phyloP scores from a whole-genome alignment of 2,113 vertebrate species.

The Neotoma lepida region DNA sequence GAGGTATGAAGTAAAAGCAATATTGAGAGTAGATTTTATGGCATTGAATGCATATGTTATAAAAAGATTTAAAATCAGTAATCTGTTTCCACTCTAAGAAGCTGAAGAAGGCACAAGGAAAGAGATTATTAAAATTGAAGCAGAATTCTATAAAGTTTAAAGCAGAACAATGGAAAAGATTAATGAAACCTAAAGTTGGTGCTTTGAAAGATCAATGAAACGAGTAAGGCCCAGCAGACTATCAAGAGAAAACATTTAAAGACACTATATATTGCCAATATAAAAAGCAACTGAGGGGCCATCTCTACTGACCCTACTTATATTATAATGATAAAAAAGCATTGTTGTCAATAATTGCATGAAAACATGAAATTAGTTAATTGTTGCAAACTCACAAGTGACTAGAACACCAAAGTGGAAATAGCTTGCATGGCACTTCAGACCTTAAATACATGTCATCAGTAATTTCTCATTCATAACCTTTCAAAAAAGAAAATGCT shows the following conservation, averaged over 20 bases:
- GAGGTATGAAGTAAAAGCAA: not conserved
- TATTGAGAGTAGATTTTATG: not conserved
- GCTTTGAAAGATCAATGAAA: not conserved
- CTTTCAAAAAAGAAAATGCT: not conserved
- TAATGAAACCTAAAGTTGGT: not conserved
- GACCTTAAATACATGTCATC: not conserved
- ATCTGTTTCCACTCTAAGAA: not conserved
- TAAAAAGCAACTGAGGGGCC: not conserved
- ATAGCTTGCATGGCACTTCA: not conserved
- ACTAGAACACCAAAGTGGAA: not conserved
- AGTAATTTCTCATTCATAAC: not conserved
- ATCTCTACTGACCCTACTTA: not conserved
- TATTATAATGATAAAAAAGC: not conserved
- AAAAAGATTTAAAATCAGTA: not conserved
- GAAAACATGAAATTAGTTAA: not conserved
- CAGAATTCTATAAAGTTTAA: not conserved
- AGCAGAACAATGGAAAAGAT: constrained; percentile 20
- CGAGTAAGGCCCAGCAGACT: not conserved
- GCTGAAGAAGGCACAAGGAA: not conserved
- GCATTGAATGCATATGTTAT: not conserved
- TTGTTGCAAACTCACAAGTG: not conserved
- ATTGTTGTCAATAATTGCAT: not conserved
- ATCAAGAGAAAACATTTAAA: not conserved
- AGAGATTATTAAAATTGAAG: not conserved
- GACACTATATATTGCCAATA: not conserved